Base-by-base conservation (phyloP, 92 coral and sea anemone species). In the Parazoanthus darwini region DNA sequence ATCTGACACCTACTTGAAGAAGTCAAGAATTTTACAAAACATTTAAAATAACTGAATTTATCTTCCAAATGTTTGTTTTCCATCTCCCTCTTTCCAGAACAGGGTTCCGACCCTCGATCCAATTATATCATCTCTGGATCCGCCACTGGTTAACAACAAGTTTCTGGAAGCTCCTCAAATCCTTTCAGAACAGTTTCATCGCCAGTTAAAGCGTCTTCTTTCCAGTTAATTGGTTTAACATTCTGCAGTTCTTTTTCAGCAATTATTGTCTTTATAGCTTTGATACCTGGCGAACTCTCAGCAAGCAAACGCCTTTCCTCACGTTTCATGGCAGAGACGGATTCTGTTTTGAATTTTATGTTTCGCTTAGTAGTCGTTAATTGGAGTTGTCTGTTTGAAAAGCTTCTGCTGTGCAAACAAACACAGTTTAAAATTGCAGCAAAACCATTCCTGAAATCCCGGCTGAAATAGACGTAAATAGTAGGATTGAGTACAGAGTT, bases 401-500 rank as follows among this genome's bases (percentile, higher is more conserved):
- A 48, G 23, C 67, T 48, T 79, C 82, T 79, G 66, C 50, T 20
- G 36, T 37, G 66, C 20, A 44, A 6, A 25, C 82, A 79, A 23
- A 46, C 67, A 79, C 63, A 79, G 22, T 25, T 48, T 5, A 48
- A 44, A 25, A 79, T 44, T 14, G 82, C 37, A 9, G 8, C 35
- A 80, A 88, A 94, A 7, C 94, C 96, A 7, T 85, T 86, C 29
- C 96, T 92, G 50, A 94, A 94, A 50, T 94, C 97, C 80, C 82
- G 91, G 75, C 97, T 94, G 68, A 89, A 92, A 35, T 89, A 77
- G 11, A 94, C 96, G 44, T 93, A 96, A 70, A 96, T 96, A 6
- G 93, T 89, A 3, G 98, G 98, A 58, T 96, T 96, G 15, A 95
- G 85, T 16, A 93, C 93, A 79, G 96, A 92, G 92, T 96, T 96